phyloP scores from a whole-genome alignment of 2,797 vertebrate species.

The Melopsittacus undulatus region DNA sequence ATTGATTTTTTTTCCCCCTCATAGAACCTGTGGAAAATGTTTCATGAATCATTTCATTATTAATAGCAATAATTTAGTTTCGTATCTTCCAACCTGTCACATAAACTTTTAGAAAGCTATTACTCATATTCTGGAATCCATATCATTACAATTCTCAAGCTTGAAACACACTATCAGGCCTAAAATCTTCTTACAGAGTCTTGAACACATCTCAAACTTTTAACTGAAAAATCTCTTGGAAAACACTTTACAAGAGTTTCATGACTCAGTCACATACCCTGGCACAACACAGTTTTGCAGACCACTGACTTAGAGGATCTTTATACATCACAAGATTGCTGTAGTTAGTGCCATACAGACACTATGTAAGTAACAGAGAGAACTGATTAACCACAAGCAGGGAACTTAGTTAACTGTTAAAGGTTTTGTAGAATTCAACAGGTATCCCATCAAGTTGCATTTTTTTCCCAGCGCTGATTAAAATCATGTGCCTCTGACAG shows the following conservation, averaged over 20 bases:
- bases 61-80: background rate
- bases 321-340: background rate
- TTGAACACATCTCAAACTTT: background rate
- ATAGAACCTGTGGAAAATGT: background rate
- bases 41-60: background rate
- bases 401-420: background rate
- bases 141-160: background rate
- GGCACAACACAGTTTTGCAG: background rate
- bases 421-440: background rate
- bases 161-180: background rate
- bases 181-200: background rate
- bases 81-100: background rate
- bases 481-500: background rate
- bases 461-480: background rate
- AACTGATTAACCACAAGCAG: background rate
- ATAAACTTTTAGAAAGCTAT: background rate
- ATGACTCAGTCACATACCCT: background rate
- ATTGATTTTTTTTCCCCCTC: background rate
- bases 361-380: background rate
- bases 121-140: background rate
- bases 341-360: background rate
- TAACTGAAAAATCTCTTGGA: background rate
- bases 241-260: background rate
- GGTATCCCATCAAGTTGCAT: background rate
- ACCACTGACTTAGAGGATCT: background rate